Conservation (phyloP, 2,888 invertebrate species). For the Cheilosia vulpina region DNA sequence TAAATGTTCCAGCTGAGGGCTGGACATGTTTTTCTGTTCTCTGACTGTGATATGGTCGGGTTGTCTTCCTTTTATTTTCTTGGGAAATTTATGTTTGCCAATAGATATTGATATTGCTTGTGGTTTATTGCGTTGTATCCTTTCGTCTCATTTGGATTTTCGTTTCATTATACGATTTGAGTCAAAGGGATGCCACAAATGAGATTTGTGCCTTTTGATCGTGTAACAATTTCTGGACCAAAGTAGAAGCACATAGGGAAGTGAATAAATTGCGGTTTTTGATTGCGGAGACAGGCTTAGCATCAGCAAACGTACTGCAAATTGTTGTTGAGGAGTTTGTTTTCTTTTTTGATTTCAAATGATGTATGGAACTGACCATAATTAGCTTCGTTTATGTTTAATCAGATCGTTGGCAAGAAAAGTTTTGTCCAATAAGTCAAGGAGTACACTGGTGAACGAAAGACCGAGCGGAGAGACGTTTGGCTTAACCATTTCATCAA, state of each 20-base stretch:
- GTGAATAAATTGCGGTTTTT: conserved; percentile 67
- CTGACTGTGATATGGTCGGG: conserved; percentile 1
- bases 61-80: conserved; percentile 44
- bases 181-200: conserved; percentile 38
- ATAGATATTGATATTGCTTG: conserved; percentile 74
- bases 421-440: too few species aligned
- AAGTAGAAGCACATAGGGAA: conserved; percentile 35
- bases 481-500: too few species aligned
- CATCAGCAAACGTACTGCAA: too few species aligned
- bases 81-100: conserved; percentile 71
- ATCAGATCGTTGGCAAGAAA: too few species aligned
- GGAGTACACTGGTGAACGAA: too few species aligned
- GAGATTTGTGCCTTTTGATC: conserved; percentile 41
- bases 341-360: too few species aligned
- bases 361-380: too few species aligned
- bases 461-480: too few species aligned
- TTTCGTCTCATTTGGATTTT: conserved; percentile 71
- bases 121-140: conserved; percentile 73
- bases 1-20: background rate
- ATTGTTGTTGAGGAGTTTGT: too few species aligned
- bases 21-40: conserved; percentile 20
- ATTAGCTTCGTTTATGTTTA: too few species aligned
- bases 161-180: conserved; percentile 38
- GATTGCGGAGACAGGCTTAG: conserved; percentile 34
- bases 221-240: background rate